These are phyloP conservation scores for Aythya baeri DNA, from an alignment of 2,113 vertebrate species.

Conservation along the genomic window DNA sequence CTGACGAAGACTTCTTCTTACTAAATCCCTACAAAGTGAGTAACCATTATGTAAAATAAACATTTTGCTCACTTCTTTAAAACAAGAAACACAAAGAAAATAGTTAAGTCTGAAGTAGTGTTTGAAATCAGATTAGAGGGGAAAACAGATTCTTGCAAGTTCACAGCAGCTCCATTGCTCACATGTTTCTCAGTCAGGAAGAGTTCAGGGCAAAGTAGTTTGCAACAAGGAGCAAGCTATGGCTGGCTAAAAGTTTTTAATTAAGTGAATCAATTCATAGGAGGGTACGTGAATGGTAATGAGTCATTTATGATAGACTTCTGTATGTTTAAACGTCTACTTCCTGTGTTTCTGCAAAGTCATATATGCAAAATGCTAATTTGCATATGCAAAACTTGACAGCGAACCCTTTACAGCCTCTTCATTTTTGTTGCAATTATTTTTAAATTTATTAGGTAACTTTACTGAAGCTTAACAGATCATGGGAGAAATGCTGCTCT, in stretches of 20 bases:
- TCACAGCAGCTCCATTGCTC: background rate
- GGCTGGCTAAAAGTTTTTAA: background rate
- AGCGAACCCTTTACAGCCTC: background rate
- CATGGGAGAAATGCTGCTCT: background rate
- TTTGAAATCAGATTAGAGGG: background rate
- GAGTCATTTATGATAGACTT: background rate
- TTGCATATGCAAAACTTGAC: background rate
- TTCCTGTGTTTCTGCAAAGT: background rate
- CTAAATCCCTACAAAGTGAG: slow-evolving; percentile 78
- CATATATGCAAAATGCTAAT: background rate
- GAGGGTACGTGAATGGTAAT: background rate
- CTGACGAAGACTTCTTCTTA: slow-evolving; percentile 80
- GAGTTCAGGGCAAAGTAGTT: background rate
- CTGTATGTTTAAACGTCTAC: background rate
- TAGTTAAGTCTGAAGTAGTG: background rate
- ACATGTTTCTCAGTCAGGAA: background rate
- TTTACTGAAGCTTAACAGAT: background rate
- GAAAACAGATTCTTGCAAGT: background rate
- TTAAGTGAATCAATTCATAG: background rate
- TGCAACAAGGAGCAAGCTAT: background rate
- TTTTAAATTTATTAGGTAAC: background rate
- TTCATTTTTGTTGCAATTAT: background rate
- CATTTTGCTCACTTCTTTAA: background rate
- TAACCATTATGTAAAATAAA: background rate
- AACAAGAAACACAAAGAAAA: background rate